These are phyloP conservation scores for Aphrophora alni DNA, from an alignment of 2,888 invertebrate genomes.

Conservation along the genomic window DNA sequence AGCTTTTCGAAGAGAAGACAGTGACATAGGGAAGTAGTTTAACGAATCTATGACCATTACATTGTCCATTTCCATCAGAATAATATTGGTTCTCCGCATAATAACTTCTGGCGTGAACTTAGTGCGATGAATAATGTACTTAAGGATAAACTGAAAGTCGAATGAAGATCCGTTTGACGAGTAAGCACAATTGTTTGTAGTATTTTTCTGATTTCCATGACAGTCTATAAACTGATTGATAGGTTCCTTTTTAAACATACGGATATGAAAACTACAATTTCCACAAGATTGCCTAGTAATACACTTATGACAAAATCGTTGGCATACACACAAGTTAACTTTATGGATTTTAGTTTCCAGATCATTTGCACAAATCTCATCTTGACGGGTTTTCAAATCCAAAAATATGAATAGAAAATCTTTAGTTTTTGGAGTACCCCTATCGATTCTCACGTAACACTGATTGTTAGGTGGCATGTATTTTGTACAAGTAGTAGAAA, in stretches of 20 bases:
- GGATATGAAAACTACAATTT: neutral
- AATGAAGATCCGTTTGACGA: conserved; percentile 3
- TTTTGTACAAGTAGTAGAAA: conserved; percentile 39
- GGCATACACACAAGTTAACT: conserved; percentile 15
- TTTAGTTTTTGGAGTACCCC: conserved; percentile 19
- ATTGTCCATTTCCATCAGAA: too few species aligned
- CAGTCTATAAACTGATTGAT: conserved; percentile 5
- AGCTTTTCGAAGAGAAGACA: conserved; percentile 49
- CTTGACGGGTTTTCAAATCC: conserved; percentile 46
- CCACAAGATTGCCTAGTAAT: neutral
- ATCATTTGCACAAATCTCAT: conserved; percentile 25
- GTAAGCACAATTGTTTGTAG: neutral
- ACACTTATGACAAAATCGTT: conserved; percentile 9
- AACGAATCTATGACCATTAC: conserved; percentile 51
- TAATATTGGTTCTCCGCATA: neutral
- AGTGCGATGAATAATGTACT: conserved; percentile 6
- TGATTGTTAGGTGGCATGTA: neutral
- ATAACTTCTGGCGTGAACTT: too few species aligned
- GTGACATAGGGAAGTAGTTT: conserved; percentile 52
- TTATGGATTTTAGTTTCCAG: too few species aligned
- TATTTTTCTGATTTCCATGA: neutral
- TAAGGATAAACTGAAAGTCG: conserved; percentile 17
- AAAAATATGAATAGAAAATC: conserved; percentile 46
- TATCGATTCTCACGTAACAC: conserved; percentile 34
- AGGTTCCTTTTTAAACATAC: conserved; percentile 6